These are phyloP conservation scores for Carcinoscorpius rotundicauda DNA, from an alignment of 1,140 invertebrate species.

Conservation along the genomic window DNA sequence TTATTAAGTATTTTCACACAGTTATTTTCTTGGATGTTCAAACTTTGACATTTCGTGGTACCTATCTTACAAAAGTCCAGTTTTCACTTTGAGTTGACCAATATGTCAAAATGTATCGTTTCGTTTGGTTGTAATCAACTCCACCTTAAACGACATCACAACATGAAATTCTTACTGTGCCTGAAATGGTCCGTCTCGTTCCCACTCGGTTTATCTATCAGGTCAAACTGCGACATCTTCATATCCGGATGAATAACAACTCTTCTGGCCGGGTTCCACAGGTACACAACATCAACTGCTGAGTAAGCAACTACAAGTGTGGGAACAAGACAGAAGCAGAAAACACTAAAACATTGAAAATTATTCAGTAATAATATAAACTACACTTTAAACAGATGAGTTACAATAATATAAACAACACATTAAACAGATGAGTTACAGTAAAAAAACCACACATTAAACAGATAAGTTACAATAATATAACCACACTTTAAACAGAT, in stretches of 20 bases:
- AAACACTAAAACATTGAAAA: background rate
- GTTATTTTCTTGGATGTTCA: no score
- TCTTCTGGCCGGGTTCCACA: slow-evolving; percentile 67
- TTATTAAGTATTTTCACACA: no score
- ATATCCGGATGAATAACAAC: slow-evolving; percentile 76
- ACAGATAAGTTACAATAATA: no score
- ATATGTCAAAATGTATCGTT: no score
- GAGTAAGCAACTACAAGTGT: slow-evolving; percentile 73
- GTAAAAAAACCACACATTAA: no score
- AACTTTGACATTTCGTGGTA: no score
- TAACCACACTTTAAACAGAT: no score
- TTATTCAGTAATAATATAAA: slow-evolving; percentile 1
- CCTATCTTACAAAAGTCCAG: no score
- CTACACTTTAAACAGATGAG: background rate
- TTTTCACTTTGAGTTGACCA: no score
- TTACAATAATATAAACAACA: background rate
- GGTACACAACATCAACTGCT: slow-evolving; percentile 69
- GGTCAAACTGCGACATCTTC: slow-evolving; percentile 79
- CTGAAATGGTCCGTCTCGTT: slow-evolving; percentile 48
- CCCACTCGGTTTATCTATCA: slow-evolving; percentile 66
- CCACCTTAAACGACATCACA: no score
- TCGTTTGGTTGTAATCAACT: no score
- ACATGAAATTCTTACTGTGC: slow-evolving; percentile 23
- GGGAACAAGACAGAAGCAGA: slow-evolving; percentile 3
- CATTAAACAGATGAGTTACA: no score